Conservation (phyloP, 2,797 vertebrate species). For the Diglossa cyanea region DNA sequence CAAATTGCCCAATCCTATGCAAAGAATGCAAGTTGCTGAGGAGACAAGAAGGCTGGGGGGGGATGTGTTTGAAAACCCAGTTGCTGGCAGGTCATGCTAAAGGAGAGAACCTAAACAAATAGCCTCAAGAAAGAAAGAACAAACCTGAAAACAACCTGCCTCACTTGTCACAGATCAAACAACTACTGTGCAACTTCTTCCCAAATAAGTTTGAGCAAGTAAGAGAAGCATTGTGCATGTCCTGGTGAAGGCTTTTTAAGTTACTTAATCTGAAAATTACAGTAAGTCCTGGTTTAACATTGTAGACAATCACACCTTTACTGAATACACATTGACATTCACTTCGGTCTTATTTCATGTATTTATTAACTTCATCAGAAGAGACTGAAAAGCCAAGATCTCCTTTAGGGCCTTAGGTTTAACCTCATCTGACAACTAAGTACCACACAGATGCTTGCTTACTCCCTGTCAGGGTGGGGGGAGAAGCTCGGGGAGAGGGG, state of each 20-base stretch:
- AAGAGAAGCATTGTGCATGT: background rate
- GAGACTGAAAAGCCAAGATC: background rate
- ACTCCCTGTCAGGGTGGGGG: fast-evolving
- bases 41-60: background rate
- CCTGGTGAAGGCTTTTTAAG: background rate
- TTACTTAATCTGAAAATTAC: background rate
- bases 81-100: background rate
- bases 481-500: background rate
- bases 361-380: background rate
- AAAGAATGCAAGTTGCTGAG: background rate
- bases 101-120: background rate
- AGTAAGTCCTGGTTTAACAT: background rate
- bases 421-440: background rate
- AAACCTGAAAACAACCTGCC: background rate
- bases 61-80: fast-evolving
- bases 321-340: background rate
- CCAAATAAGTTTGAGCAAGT: background rate
- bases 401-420: background rate
- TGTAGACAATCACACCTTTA: background rate
- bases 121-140: background rate
- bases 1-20: background rate
- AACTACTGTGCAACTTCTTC: background rate
- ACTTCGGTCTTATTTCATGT: background rate
- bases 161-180: background rate
- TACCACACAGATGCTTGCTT: background rate